phyloP scores from a whole-genome alignment of 2,797 vertebrate species.

The Aldrovandia affinis region DNA sequence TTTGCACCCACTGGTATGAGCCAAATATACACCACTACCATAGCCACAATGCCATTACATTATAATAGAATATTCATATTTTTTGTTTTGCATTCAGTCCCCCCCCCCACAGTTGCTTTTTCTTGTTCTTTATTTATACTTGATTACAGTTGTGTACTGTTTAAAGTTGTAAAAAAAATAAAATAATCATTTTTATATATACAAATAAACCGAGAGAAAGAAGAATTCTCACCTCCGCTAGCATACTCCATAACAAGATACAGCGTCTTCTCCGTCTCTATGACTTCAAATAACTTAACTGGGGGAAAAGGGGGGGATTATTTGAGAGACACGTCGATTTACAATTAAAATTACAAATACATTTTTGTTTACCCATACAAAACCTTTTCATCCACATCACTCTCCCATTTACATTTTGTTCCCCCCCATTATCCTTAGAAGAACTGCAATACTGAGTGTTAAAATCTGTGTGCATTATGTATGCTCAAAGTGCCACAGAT shows the following conservation, averaged over 20 bases:
- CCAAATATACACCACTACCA: neutral
- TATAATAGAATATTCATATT: neutral
- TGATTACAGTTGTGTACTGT: neutral
- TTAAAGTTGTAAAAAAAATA: neutral
- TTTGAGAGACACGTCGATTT: neutral
- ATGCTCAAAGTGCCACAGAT: neutral
- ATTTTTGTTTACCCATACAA: neutral
- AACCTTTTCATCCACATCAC: neutral
- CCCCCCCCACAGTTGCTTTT: neutral
- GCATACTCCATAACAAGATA: slow-evolving; percentile 80
- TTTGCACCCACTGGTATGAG: neutral
- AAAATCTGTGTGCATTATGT: neutral
- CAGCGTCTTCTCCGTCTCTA: slow-evolving; percentile 76
- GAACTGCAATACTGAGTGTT: neutral
- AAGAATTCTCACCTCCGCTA: slow-evolving; percentile 51
- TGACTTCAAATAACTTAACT: slow-evolving; percentile 81
- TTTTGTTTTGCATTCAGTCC: neutral
- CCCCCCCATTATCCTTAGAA: neutral
- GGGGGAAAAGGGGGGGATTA: neutral
- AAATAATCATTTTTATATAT: neutral
- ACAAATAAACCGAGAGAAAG: neutral
- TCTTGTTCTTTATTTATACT: neutral
- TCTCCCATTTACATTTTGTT: neutral
- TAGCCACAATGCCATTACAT: neutral
- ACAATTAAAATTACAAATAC: neutral